Evolutionary conservation across 2,113 vertebrate genomes (phyloP).

Genomic region (Trichechus manatus): DNA sequence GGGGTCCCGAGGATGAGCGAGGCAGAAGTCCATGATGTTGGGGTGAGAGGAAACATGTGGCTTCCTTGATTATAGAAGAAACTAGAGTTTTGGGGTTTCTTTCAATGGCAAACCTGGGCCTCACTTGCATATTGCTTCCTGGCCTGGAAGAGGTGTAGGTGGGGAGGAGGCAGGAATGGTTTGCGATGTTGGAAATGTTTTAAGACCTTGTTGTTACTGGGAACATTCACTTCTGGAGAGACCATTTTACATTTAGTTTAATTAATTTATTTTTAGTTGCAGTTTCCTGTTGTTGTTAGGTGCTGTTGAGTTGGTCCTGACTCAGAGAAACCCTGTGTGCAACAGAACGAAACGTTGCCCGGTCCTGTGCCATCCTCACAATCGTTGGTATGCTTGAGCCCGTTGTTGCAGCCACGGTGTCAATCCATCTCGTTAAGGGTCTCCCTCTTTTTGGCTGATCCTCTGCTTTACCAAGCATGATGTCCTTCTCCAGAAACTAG

Average conservation of each 20-base stretch:
- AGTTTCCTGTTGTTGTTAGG: too few species aligned
- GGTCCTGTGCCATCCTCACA: too few species aligned
- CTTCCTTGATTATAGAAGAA: neutral
- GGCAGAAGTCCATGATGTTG: neutral
- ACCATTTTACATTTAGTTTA: neutral
- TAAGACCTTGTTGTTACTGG: neutral
- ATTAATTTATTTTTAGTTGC: slow-evolving; percentile 35
- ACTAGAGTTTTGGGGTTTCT: neutral
- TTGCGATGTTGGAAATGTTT: neutral
- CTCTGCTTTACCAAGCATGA: too few species aligned
- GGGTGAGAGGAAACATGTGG: neutral
- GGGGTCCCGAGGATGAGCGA: neutral
- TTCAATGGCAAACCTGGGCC: neutral
- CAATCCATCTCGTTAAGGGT: too few species aligned
- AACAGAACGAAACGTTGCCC: too few species aligned
- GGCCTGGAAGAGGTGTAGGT: neutral
- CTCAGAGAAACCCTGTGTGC: too few species aligned
- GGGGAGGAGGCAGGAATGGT: neutral
- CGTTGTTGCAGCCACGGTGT: too few species aligned
- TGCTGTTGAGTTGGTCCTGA: too few species aligned
- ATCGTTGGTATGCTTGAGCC: too few species aligned
- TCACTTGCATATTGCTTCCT: neutral
- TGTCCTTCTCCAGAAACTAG: too few species aligned
- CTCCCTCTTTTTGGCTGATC: too few species aligned
- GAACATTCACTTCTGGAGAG: neutral